Evolutionary conservation across 2,113 vertebrate species (phyloP).

Genomic region (Phocoena phocoena): DNA sequence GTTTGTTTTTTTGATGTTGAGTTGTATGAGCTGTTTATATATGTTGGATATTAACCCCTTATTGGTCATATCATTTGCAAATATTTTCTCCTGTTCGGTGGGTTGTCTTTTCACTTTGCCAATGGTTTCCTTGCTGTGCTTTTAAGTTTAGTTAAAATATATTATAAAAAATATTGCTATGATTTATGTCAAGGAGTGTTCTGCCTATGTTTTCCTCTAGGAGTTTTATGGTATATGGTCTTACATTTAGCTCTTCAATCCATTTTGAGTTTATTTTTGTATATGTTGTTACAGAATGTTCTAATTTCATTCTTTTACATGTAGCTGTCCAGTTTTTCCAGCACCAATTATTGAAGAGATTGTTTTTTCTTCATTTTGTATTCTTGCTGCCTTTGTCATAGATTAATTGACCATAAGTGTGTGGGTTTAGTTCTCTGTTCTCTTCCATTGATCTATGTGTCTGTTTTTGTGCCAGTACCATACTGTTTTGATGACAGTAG

Average conservation of each 20-base stretch:
- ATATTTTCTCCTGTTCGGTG: not conserved
- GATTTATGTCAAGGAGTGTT: not conserved
- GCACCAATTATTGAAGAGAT: not conserved
- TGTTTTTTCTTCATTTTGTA: not conserved
- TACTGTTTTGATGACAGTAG: not conserved
- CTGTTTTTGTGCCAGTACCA: not conserved
- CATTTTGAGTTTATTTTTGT: not conserved
- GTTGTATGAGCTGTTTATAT: too few relatives aligned
- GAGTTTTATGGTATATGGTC: not conserved
- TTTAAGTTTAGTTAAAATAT: not conserved
- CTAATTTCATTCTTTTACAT: not conserved
- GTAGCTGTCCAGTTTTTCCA: not conserved
- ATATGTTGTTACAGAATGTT: not conserved
- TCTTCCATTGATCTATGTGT: not conserved
- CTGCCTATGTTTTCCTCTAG: not conserved
- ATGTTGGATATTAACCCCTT: not conserved
- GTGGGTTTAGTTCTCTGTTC: not conserved
- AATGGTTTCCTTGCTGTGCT: not conserved
- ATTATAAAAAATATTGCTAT: not conserved
- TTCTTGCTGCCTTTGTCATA: not conserved
- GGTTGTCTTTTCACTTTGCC: not conserved
- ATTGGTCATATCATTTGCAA: not conserved
- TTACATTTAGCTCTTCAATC: not conserved
- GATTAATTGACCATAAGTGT: not conserved
- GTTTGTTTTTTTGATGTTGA: too few relatives aligned